Conservation (phyloP, 2,113 vertebrate species). For the Malurus melanocephalus region DNA sequence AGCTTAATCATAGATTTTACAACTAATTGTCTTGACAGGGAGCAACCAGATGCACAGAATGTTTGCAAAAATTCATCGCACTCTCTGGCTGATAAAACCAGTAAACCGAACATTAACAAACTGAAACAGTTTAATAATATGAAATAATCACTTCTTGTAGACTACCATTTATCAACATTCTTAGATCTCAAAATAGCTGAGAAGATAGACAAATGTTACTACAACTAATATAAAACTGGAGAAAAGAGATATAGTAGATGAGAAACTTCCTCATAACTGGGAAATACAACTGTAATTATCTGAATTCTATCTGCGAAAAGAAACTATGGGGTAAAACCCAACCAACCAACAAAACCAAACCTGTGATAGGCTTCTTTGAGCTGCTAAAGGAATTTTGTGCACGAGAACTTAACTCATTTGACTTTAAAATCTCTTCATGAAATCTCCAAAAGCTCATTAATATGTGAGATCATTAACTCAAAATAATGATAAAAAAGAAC, state of each 20-base stretch:
- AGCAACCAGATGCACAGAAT: neutral
- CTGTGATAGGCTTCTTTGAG: neutral
- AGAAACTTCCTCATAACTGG: neutral
- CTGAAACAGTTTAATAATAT: neutral
- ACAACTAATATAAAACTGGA: neutral
- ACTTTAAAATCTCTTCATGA: neutral
- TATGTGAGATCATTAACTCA: neutral
- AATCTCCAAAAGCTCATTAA: neutral
- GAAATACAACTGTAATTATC: neutral
- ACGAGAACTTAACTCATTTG: neutral
- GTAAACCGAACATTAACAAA: neutral
- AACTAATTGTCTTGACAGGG: neutral
- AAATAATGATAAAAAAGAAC: neutral
- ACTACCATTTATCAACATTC: neutral
- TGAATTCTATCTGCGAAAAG: neutral
- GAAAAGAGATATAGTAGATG: neutral
- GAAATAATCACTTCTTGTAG: neutral
- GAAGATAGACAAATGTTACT: neutral
- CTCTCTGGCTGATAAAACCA: neutral
- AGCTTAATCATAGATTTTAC: neutral
- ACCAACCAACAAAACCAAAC: rapidly evolving
- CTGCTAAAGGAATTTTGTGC: neutral
- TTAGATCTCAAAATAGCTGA: neutral
- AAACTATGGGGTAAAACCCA: neutral
- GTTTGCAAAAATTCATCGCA: neutral